These are phyloP conservation scores for Cheilosia soror DNA, from an alignment of 2,888 invertebrate genomes.

Conservation along the genomic window DNA sequence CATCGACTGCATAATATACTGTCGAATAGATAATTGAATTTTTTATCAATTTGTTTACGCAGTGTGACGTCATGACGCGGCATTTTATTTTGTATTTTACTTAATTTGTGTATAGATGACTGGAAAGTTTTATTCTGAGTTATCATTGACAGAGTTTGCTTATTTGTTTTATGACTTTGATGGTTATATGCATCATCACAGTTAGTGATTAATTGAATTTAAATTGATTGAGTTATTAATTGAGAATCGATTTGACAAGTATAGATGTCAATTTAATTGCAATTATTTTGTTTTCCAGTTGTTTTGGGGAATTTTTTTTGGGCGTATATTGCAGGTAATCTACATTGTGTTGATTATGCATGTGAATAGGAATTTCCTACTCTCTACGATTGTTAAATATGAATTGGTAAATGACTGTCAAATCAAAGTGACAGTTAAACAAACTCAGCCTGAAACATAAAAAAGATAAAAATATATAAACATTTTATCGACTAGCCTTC, in stretches of 20 bases:
- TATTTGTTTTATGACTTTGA: conserved; percentile 1
- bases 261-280: background rate
- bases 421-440: too few species aligned
- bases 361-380: too few species aligned
- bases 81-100: background rate
- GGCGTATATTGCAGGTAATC: too few species aligned
- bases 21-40: background rate
- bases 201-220: conserved; percentile 9
- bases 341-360: too few species aligned
- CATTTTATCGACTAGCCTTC: too few species aligned
- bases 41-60: conserved; percentile 15
- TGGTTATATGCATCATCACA: background rate
- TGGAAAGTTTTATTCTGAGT: conserved; percentile 18
- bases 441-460: too few species aligned
- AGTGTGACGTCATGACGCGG: conserved; percentile 26
- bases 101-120: background rate
- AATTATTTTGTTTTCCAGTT: background rate
- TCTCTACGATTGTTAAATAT: too few species aligned
- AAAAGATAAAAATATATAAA: too few species aligned
- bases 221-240: conserved; percentile 19
- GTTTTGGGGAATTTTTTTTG: background rate
- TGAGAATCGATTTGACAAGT: too few species aligned
- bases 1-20: background rate
- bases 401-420: too few species aligned
- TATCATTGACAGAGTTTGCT: conserved; percentile 3